These are phyloP conservation scores for Astropecten irregularis DNA, from an alignment of 53 echinoderm and acorn worm species.

Conservation along the genomic window DNA sequence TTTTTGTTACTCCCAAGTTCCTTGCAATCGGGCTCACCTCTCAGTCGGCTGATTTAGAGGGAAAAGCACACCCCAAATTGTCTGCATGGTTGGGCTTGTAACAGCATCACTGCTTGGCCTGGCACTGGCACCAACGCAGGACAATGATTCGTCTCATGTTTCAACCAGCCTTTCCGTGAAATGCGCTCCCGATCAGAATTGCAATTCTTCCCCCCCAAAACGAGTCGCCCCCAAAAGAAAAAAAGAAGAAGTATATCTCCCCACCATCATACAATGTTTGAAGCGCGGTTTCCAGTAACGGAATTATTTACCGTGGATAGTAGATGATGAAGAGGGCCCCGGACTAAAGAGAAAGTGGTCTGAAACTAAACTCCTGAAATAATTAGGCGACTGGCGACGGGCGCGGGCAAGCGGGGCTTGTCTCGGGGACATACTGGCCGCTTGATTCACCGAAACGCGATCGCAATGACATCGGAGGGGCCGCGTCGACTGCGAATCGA, in stretches of 20 bases:
- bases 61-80: no score
- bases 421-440: neutral
- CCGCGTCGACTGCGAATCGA: no score
- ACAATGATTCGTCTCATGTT: conserved; percentile 7
- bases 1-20: no score
- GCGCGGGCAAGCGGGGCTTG: neutral
- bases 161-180: neutral
- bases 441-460: neutral
- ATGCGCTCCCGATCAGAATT: neutral
- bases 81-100: no score
- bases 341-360: neutral
- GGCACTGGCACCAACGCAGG: neutral
- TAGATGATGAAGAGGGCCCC: neutral
- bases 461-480: neutral
- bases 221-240: conserved; percentile 17
- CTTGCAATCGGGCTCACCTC: no score
- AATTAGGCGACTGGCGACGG: conserved; percentile 40
- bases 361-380: conserved; percentile 57
- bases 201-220: neutral
- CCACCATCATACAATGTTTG: neutral
- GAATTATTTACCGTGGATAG: conserved; percentile 33
- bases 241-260: no score
- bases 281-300: neutral
- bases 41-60: no score
- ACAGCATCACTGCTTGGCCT: no score